Evolutionary conservation across 1,140 invertebrate genomes (phyloP).

Genomic region (Adelges cooleyi): DNA sequence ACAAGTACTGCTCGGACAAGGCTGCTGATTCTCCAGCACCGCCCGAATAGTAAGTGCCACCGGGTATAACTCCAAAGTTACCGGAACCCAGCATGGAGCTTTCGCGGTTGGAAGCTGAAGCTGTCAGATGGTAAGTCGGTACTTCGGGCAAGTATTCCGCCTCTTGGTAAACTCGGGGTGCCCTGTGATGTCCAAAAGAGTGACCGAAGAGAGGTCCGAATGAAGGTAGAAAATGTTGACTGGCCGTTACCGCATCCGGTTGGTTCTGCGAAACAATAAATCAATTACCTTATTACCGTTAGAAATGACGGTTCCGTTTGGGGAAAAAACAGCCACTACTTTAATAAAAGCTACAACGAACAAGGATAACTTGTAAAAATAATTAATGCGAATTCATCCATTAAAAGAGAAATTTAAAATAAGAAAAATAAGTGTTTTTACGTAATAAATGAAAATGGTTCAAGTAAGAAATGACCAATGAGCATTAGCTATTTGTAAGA

Average conservation of each 20-base stretch:
- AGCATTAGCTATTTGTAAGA: no score
- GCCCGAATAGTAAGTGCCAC: constrained; percentile 69
- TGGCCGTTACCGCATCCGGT: constrained; percentile 30
- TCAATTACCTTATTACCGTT: not conserved
- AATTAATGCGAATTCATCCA: no score
- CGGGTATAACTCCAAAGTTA: constrained; percentile 75
- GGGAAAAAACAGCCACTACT: not conserved
- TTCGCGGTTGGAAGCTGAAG: constrained; percentile 14
- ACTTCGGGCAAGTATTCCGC: not conserved
- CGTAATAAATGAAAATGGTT: no score
- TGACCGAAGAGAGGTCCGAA: constrained; percentile 40
- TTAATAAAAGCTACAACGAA: no score
- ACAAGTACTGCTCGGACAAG: constrained; percentile 33
- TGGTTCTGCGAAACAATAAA: not conserved
- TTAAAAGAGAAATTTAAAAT: no score
- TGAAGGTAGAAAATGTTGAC: constrained; percentile 43
- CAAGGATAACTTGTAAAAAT: no score
- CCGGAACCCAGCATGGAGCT: constrained; percentile 39
- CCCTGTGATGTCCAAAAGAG: not conserved
- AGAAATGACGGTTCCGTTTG: not conserved
- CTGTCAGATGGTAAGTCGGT: not conserved
- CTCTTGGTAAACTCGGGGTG: constrained; percentile 18
- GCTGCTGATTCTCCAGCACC: constrained; percentile 43
- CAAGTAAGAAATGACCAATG: no score
- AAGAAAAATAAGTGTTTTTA: no score